Conservation (phyloP, 1,140 invertebrate species). For the Drosophila virilis region DNA sequence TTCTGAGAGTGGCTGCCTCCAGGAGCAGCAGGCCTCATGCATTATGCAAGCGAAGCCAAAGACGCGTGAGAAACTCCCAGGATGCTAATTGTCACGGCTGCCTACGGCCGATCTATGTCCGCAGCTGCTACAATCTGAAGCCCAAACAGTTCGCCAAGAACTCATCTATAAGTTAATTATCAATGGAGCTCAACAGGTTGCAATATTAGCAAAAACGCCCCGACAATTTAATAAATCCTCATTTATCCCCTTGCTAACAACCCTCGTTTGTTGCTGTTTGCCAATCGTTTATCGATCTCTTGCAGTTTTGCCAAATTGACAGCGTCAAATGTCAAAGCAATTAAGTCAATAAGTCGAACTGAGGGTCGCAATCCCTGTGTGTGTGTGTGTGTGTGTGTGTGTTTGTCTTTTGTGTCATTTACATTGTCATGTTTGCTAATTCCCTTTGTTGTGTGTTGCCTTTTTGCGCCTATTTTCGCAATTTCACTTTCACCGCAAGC, state of each 20-base stretch:
- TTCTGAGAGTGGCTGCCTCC: constrained; percentile 26
- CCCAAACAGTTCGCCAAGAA: constrained; percentile 12
- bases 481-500: constrained; percentile 70
- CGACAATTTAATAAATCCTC: constrained; percentile 57
- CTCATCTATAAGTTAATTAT: constrained; percentile 13
- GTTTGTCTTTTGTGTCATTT: constrained; percentile 50
- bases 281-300: constrained; percentile 70
- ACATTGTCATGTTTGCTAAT: constrained; percentile 81
- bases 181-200: constrained; percentile 54
- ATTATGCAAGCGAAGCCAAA: constrained; percentile 67
- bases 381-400: constrained; percentile 31
- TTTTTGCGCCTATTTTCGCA: constrained; percentile 57
- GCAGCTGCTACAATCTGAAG: constrained; percentile 43
- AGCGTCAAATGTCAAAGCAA: constrained; percentile 78
- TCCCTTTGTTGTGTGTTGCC: constrained; percentile 63
- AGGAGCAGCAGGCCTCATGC: constrained; percentile 55
- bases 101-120: constrained; percentile 2
- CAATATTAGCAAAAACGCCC: constrained; percentile 38
- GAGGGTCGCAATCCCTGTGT: constrained; percentile 31
- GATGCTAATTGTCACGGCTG: constrained; percentile 35
- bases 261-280: constrained; percentile 35
- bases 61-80: constrained; percentile 72
- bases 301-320: constrained; percentile 64
- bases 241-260: constrained; percentile 18
- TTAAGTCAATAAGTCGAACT: constrained; percentile 70